Conservation (phyloP, 2,113 vertebrate species). For the Gyps fulvus region DNA sequence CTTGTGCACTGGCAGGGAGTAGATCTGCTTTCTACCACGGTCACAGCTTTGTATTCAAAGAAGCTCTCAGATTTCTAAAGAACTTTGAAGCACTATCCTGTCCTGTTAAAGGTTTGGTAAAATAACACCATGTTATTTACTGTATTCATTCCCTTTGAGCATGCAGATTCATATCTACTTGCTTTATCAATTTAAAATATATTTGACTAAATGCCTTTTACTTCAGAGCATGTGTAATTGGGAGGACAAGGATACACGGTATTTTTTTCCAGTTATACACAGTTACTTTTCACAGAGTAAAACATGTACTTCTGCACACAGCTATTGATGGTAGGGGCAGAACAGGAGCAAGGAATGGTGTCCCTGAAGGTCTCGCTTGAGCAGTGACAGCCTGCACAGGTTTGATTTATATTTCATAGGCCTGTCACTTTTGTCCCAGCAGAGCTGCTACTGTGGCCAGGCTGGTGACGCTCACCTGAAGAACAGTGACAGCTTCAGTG, state of each 20-base stretch:
- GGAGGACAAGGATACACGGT: neutral
- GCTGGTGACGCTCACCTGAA: neutral
- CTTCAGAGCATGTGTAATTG: neutral
- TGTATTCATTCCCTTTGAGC: neutral
- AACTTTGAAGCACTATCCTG: neutral
- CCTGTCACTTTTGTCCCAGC: neutral
- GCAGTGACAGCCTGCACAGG: neutral
- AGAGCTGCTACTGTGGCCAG: neutral
- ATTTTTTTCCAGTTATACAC: neutral
- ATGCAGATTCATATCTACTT: neutral
- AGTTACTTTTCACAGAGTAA: neutral
- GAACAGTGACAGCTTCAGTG: neutral
- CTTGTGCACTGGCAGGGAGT: neutral
- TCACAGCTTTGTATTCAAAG: neutral
- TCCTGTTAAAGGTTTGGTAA: neutral
- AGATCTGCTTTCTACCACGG: neutral
- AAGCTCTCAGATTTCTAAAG: neutral
- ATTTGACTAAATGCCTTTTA: neutral
- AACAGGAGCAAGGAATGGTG: neutral
- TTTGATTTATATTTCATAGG: neutral
- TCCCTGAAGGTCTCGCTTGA: neutral
- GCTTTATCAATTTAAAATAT: neutral
- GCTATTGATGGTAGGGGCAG: neutral
- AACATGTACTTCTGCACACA: neutral
- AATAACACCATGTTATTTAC: neutral